Evolutionary conservation across 1,140 invertebrate genomes (phyloP), one percentile per base, ranked within the genome.

Genomic region (Anthonomus grandis): DNA sequence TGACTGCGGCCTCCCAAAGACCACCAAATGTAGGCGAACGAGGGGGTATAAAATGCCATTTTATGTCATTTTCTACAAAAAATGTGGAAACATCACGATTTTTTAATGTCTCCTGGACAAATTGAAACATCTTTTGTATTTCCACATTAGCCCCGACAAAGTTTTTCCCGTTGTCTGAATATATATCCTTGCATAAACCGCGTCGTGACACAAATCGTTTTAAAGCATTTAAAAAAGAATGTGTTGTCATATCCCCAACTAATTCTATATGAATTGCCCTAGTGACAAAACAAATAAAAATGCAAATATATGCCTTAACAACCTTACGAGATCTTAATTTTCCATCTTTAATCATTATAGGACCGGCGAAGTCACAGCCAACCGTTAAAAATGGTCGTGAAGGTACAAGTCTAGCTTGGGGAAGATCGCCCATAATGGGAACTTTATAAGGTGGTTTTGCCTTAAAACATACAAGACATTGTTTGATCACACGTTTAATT

Each of bases 31-130:
- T 36, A 10, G 61, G 59, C 2, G 60, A 18, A 9, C 15, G 10
- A 3, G 60, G 55, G 13, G 63, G 64, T 23, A 58, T 64, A 25
- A 68, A 67, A 34, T 65, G 45, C 64, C 64, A 68, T 3, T 18
- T 25, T 10, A 52, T 65, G 18, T 56, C 49, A 0, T 51, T 9
- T 8, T 19, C 13, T 22, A 24, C 36, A 9, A 52, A 13, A 21
- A n/a, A 19, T 2, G 4, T 15, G 13, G 6, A 4, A 48, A 48
- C 19, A 9, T 48, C 45, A 5, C 4, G 4, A 15, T 15, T 6
- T 13, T 24, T n/a, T n/a, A n/a, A n/a, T n/a, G n/a, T 12, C 5
- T 39, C 12, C 12, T 3, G 6, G 17, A 55, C n/a, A 46, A 46
- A 45, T 19, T 46, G 3, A 18, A 21, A 2, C 22, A 60, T 23